These are phyloP conservation scores for Ephydatia muelleri DNA, from an alignment of 37 sponge, comb jelly and placozoan genomes.

Conservation along the genomic window DNA sequence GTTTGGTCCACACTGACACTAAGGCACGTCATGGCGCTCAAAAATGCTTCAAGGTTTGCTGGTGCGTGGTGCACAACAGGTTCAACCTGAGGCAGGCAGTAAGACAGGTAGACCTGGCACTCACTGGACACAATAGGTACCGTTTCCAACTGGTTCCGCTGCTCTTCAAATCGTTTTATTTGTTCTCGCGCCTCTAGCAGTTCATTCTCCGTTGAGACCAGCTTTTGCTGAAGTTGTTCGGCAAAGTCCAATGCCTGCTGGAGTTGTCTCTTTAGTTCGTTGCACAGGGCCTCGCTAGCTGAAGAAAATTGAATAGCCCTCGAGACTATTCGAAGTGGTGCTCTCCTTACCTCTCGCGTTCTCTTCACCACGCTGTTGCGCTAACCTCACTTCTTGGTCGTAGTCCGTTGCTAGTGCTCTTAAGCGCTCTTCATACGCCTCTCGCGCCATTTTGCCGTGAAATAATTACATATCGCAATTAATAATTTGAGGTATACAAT, in stretches of 20 bases:
- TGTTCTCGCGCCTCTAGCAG: not conserved
- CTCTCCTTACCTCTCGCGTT: constrained; percentile 23
- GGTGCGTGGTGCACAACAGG: not conserved
- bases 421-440: not conserved
- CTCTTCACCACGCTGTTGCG: constrained; percentile 42
- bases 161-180: not conserved
- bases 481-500: not conserved
- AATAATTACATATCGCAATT: not conserved
- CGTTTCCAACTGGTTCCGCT: not conserved
- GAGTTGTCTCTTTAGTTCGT: constrained; percentile 30
- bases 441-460: not conserved
- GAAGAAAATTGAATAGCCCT: not conserved
- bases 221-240: not conserved
- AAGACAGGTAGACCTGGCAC: not conserved
- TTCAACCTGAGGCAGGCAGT: not conserved
- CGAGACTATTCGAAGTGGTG: not conserved
- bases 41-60: constrained; percentile 5
- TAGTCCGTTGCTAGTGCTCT: constrained; percentile 14
- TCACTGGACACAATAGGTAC: not conserved
- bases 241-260: not conserved
- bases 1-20: constrained; percentile 2
- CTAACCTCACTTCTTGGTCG: constrained; percentile 11
- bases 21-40: constrained; percentile 39
- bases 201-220: not conserved
- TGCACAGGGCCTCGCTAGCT: constrained; percentile 25